A percentile compares a stretch with the other conserved stretches of the same genome.
phyloP scores from a whole-genome alignment of 1,140 invertebrate species.

The Drosophila biarmipes region DNA sequence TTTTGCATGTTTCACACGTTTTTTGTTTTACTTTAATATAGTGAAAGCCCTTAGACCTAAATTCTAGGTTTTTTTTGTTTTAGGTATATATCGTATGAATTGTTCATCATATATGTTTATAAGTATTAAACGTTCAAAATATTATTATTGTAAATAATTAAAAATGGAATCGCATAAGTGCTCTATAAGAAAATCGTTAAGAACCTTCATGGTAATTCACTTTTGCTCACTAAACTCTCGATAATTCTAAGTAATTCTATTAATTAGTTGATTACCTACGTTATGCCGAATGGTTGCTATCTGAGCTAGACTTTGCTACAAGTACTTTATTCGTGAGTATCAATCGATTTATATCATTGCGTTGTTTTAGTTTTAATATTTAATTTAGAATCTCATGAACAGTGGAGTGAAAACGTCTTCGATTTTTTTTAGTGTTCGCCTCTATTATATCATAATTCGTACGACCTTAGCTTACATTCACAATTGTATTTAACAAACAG shows the following conservation, averaged over 20 bases:
- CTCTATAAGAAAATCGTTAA: constrained; percentile 61
- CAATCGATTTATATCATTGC: constrained; percentile 20
- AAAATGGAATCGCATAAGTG: constrained; percentile 65
- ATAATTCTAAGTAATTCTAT: constrained; percentile 53
- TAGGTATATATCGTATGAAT: constrained; percentile 41
- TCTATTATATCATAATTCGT: constrained; percentile 40
- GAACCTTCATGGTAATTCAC: constrained; percentile 48
- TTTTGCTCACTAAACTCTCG: constrained; percentile 39
- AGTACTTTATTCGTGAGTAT: constrained; percentile 21
- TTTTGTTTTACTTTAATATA: constrained; percentile 46
- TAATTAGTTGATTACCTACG: constrained; percentile 52
- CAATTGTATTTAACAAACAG: constrained; percentile 22
- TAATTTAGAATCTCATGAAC: constrained; percentile 82
- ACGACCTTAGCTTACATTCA: constrained; percentile 45
- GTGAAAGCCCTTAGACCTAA: constrained; percentile 57
- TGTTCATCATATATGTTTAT: constrained; percentile 31
- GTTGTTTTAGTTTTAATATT: constrained; percentile 47
- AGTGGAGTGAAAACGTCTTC: constrained; percentile 50
- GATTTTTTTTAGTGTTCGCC: constrained; percentile 39
- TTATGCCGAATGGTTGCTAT: constrained; percentile 35
- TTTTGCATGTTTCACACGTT: constrained; percentile 34
- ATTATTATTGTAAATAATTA: constrained; percentile 58
- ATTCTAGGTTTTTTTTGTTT: constrained; percentile 31
- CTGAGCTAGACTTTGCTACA: constrained; percentile 33
- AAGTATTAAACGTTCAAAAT: constrained; percentile 47